phyloP scores from a whole-genome alignment of 2,888 invertebrate genomes.

The Stenolophus ochropezus region DNA sequence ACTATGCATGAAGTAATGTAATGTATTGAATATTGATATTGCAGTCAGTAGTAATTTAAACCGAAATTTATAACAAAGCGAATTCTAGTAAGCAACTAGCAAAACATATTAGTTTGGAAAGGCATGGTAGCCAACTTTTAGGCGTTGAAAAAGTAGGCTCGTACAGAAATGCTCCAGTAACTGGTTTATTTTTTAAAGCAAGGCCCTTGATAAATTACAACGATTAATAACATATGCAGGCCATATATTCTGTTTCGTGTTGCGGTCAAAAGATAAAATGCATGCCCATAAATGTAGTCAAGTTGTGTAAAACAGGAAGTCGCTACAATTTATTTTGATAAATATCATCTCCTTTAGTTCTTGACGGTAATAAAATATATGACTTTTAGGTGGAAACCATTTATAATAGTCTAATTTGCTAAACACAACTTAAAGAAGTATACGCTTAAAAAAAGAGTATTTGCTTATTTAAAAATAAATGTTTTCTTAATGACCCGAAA shows the following conservation, averaged over 20 bases:
- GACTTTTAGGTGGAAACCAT: background rate
- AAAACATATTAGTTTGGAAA: background rate
- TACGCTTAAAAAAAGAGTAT: no score
- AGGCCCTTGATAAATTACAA: background rate
- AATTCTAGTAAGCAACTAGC: background rate
- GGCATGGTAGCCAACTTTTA: background rate
- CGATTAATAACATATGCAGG: conserved; percentile 6
- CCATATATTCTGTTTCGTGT: background rate
- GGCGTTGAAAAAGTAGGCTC: background rate
- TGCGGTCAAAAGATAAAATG: conserved; percentile 1
- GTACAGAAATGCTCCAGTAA: background rate
- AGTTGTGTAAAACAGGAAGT: conserved; percentile 5
- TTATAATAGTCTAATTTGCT: background rate
- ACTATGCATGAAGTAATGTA: background rate
- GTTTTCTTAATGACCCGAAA: no score
- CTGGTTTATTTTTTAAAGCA: conserved; percentile 2
- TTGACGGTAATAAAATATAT: background rate
- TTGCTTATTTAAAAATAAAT: no score
- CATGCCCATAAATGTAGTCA: conserved; percentile 3
- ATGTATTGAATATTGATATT: background rate
- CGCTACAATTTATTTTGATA: conserved; percentile 3
- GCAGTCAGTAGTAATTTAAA: no score
- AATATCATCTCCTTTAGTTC: background rate
- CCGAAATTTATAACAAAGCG: no score
- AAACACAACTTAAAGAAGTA: background rate